Evolutionary conservation across 1,140 invertebrate genomes (phyloP), one percentile per base, ranked within the genome.

Genomic region (Nomia melanderi): DNA sequence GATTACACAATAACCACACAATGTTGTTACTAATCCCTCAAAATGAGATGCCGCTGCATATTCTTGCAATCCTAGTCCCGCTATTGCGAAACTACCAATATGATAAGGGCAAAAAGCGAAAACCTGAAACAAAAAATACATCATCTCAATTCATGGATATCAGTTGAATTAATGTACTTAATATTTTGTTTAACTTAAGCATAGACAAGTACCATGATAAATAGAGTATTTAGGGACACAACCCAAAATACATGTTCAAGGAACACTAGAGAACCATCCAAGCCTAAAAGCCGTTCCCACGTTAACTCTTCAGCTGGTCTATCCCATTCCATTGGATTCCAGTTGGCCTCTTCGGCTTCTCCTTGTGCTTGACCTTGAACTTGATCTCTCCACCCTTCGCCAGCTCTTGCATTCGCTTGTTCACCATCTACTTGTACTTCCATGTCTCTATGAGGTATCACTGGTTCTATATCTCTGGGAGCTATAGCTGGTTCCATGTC

Each of bases 211-310:
- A 91, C 91, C 72, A 99, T 95, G 77, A 99, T 99, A 90, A 99
- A 99, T 25, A 99, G 93, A 6, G 98, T 98, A 89, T 99, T 99
- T 7, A 99, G 93, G 0, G 98, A 98, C 9, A 99, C 97, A 11
- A 99, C 98, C 98, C 98, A 99, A 90, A 99, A 99, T 0, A 99
- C 98, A 93, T 99, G 98, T 92, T 99, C 99, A 31, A 99, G 92
- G 88, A 99, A 99, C 20, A 98, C 95, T 36, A 99, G 94, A 0
- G 98, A 99, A 0, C 99, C 99, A 93, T 99, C 99, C 2, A 99
- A 92, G 2, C 99, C 99, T 0, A 99, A 93, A 1, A 99, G 93
- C 84, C 98, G 93, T 90, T 99, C 98, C 98, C 98, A 99, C 0
- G 99, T 99, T 2, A 99, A 90, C 90, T 99, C 99, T 87, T 99